These are phyloP conservation scores for Eudemis profundana DNA, from an alignment of 2,888 invertebrate genomes.

Conservation along the genomic window DNA sequence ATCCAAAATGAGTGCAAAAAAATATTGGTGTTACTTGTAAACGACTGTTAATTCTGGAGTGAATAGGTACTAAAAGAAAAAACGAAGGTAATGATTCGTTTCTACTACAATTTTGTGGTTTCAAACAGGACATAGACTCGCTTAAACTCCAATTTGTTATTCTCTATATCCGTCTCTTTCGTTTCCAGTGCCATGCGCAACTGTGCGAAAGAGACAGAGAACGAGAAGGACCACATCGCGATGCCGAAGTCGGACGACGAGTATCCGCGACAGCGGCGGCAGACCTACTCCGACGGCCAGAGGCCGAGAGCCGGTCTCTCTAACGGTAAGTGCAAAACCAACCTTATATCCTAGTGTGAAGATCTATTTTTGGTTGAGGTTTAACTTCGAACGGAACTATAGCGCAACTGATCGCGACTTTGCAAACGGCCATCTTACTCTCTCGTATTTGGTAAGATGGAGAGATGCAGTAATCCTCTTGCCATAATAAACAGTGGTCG, in stretches of 20 bases:
- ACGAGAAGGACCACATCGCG: slow-evolving; percentile 84
- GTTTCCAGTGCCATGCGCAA: slow-evolving; percentile 88
- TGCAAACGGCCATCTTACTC: too few relatives aligned
- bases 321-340: slow-evolving; percentile 67
- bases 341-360: neutral
- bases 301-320: slow-evolving; percentile 63
- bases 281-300: slow-evolving; percentile 82
- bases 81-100: too few relatives aligned
- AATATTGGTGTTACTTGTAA: too few relatives aligned
- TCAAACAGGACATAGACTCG: too few relatives aligned
- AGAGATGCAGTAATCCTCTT: too few relatives aligned
- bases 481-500: too few relatives aligned
- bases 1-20: too few relatives aligned
- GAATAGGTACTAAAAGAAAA: too few relatives aligned
- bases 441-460: too few relatives aligned
- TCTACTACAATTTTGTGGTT: too few relatives aligned
- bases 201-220: slow-evolving; percentile 84
- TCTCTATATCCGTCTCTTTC: neutral
- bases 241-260: slow-evolving; percentile 86
- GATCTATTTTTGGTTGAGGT: slow-evolving; percentile 1
- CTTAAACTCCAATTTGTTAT: too few relatives aligned
- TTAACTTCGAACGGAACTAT: neutral
- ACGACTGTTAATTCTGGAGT: too few relatives aligned
- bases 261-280: slow-evolving; percentile 89
- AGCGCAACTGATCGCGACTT: neutral